Percentiles rank a stretch among this genome's conserved stretches.
These are phyloP conservation scores for Gryon sp. DNA, from an alignment of 1,140 invertebrate species.

Conservation along the genomic window DNA sequence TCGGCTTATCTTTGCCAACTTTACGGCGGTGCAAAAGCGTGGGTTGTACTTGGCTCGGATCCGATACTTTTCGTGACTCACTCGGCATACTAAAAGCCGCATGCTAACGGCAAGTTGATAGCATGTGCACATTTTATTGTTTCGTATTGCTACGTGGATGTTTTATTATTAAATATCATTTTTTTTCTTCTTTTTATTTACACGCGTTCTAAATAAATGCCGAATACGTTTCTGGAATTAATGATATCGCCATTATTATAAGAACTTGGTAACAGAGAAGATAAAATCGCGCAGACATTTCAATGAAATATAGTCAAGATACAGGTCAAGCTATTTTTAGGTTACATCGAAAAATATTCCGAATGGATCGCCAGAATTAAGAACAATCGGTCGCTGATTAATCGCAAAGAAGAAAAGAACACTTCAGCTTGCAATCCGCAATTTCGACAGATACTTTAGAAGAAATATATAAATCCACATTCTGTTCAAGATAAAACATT, in stretches of 20 bases:
- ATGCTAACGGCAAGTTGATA: constrained; percentile 62
- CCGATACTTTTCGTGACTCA: constrained; percentile 65
- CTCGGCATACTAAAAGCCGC: constrained; percentile 64
- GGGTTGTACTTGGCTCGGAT: constrained; percentile 64
- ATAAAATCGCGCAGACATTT: constrained; percentile 31
- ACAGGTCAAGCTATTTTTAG: constrained; percentile 1
- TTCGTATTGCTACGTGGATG: constrained; percentile 60
- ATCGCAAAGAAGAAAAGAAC: background rate
- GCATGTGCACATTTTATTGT: constrained; percentile 64
- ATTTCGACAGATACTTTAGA: background rate
- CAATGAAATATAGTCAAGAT: constrained; percentile 14
- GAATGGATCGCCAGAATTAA: background rate
- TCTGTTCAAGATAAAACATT: too few species aligned
- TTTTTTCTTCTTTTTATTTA: constrained; percentile 55
- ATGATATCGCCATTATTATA: constrained; percentile 38
- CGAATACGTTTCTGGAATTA: constrained; percentile 40
- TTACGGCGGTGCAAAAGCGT: constrained; percentile 64
- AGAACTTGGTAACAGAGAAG: background rate
- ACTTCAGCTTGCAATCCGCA: background rate
- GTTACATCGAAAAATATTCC: constrained; percentile 6
- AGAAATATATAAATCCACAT: too few species aligned
- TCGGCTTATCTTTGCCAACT: constrained; percentile 64
- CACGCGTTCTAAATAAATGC: constrained; percentile 50
- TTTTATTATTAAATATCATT: constrained; percentile 63
- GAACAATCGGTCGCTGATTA: background rate